These are phyloP conservation scores for Melanotaenia maccullochi DNA, from an alignment of 2,797 vertebrate genomes.

Conservation along the genomic window DNA sequence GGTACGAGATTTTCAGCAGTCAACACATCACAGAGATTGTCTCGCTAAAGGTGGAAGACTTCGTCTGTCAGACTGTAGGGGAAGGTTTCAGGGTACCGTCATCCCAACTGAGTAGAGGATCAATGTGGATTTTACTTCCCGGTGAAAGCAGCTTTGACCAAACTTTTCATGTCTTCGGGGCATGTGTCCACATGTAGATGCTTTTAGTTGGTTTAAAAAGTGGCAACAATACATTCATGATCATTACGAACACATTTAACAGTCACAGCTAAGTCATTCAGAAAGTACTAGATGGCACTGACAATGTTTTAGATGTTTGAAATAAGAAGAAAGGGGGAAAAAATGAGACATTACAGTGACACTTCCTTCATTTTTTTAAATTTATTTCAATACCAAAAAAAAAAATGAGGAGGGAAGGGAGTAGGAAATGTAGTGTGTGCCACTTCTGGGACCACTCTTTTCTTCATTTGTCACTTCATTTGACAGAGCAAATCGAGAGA, in stretches of 20 bases:
- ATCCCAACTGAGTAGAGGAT: background rate
- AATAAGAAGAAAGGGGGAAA: too few relatives aligned
- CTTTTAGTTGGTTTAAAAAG: background rate
- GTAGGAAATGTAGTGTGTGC: background rate
- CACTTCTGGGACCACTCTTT: conserved; percentile 19
- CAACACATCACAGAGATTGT: conserved; percentile 11
- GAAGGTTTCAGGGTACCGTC: background rate
- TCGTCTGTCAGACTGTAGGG: background rate
- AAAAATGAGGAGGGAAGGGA: background rate
- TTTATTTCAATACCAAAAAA: background rate
- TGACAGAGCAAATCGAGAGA: conserved; percentile 41
- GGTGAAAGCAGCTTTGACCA: background rate
- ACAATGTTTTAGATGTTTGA: background rate
- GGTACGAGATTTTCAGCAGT: conserved; percentile 17
- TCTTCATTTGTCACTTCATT: conserved; percentile 31
- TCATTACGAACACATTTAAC: too few relatives aligned
- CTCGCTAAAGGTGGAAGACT: conserved; percentile 5
- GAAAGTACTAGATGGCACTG: background rate
- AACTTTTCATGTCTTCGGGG: background rate
- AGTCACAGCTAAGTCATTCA: too few relatives aligned
- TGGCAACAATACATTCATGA: too few relatives aligned
- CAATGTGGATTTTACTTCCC: background rate
- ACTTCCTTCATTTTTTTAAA: background rate
- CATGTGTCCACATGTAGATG: too few relatives aligned
- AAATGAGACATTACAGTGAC: too few relatives aligned